Base-by-base conservation (phyloP, 2,113 vertebrate genomes). In the Salminus brasiliensis region DNA sequence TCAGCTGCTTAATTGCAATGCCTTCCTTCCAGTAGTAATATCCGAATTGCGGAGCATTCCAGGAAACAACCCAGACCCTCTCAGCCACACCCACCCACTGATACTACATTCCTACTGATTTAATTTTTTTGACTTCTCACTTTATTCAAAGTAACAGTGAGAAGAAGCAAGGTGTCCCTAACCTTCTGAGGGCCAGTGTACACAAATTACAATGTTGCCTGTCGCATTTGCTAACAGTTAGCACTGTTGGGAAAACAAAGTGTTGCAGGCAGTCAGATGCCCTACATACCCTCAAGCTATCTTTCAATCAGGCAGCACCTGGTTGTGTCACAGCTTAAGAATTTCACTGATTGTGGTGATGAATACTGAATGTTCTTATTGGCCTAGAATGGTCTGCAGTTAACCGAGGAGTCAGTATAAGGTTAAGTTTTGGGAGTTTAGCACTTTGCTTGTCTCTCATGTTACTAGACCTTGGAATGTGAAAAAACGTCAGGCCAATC, bases 291-390 rank as follows among this genome's bases (percentile, higher is more conserved):
- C 57, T 23, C 9, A 2, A 55, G 52, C 4, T 55, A n/a, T 55
- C 18, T 55, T 11, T 2, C 6, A 2, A 15, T 47, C 2, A 11
- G 45, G 12, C 45, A 47, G 45, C 12, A 30, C 29, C 16, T 27
- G 13, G n/a, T 45, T 34, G 16, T 29, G 39, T 62, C 27, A 49
- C 15, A 34, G 55, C 72, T 47, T 21, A 47, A 45, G 41, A 36
- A 74, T 45, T 75, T 45, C 18, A 74, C 25, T 30, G 30, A 34
- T 63, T 75, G 57, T 65, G 23, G 27, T 4, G 11, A 75, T 25
- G 57, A 72, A 72, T 53, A 57, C 23, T 13, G 36, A 29, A 55
- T n/a, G 34, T 55, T 47, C 23, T 59, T 49, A 65, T 1, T 10
- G 62, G 41, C 10, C 30, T 30, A 11, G 59, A 23, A 63, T 9